Evolutionary conservation across 2,113 vertebrate species (phyloP).

Genomic region (Pogonocichla stellata): DNA sequence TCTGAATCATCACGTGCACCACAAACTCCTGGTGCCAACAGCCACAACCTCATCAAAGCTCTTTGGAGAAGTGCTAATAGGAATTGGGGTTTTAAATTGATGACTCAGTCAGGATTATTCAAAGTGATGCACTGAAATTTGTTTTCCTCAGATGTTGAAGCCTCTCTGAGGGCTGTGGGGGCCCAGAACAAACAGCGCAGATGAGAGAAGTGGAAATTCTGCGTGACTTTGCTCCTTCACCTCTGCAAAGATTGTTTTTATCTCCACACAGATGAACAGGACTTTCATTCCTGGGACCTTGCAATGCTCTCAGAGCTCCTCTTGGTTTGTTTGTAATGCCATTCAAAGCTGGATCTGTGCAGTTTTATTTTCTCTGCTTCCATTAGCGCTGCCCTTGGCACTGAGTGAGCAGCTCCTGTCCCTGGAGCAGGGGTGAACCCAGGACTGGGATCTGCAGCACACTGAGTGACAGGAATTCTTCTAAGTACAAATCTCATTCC

Average conservation of each 20-base stretch:
- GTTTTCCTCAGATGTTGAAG: constrained; percentile 35
- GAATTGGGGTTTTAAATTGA: constrained; percentile 61
- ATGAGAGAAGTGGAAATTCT: constrained; percentile 19
- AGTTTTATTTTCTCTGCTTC: background rate
- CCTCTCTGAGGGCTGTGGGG: background rate
- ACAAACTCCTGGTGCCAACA: constrained; percentile 19
- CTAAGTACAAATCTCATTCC: background rate
- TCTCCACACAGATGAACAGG: constrained; percentile 25
- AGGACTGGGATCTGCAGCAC: background rate
- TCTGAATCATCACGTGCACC: background rate
- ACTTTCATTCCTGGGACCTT: constrained; percentile 38
- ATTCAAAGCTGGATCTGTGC: background rate
- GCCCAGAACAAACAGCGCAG: constrained; percentile 28
- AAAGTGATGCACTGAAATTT: constrained; percentile 39
- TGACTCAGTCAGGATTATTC: constrained; percentile 56
- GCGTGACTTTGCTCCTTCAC: background rate
- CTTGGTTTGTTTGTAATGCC: background rate
- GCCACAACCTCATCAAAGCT: constrained; percentile 63
- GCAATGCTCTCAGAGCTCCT: background rate
- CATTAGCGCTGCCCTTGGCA: background rate
- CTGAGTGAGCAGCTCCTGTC: background rate
- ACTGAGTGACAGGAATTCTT: background rate
- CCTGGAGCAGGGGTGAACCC: background rate
- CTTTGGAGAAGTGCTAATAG: constrained; percentile 61
- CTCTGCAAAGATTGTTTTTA: constrained; percentile 38